Base-by-base conservation (phyloP, 64 coral and sea anemone species). In the Montipora foliosa region DNA sequence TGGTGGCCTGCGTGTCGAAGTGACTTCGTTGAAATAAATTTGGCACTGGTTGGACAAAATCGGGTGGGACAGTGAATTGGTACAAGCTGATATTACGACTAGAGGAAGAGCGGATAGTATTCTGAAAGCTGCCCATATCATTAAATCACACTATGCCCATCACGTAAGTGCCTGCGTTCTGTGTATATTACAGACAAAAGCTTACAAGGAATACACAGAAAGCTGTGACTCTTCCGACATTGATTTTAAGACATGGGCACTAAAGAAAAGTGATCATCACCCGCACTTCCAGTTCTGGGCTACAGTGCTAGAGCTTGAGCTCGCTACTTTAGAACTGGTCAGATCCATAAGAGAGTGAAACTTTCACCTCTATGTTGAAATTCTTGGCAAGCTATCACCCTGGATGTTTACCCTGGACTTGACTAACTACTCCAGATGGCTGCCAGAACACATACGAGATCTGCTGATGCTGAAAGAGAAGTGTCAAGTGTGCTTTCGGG, bases 71-170 rank as follows among this genome's bases (percentile, higher is more conserved):
- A 78, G 46, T 17, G n/a, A 50, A 89, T 75, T 89, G 12, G 87
- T 89, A n/a, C 87, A 89, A 44, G 87, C 87, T 57, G 87, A 60
- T n/a, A 59, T 89, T 12, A 75, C 74, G 13, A 64, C 87, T 9
- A 58, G 75, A 44, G 87, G 87, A 78, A 89, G 87, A 62, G 87
- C 87, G 1, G 87, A 77, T 76, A 47, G 45, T 76, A 57, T 89
- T n/a, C 64, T 88, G 68, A 88, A 88, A 19, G 85, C 85, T 50
- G 52, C 29, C 67, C 69, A 50, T 19, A 74, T 88, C 47, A 88
- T 70, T 20, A 87, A 66, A 47, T 74, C 86, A 4, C 47, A 71
- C 67, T 76, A 88, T 75, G 70, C 67, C 51, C 69, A 75, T n/a
- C 29, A 87, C 51, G 66, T 87, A 37, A 37, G 29, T 37, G 0